Conservation (phyloP, 2,113 vertebrate genomes). For the Spea bombifrons region DNA sequence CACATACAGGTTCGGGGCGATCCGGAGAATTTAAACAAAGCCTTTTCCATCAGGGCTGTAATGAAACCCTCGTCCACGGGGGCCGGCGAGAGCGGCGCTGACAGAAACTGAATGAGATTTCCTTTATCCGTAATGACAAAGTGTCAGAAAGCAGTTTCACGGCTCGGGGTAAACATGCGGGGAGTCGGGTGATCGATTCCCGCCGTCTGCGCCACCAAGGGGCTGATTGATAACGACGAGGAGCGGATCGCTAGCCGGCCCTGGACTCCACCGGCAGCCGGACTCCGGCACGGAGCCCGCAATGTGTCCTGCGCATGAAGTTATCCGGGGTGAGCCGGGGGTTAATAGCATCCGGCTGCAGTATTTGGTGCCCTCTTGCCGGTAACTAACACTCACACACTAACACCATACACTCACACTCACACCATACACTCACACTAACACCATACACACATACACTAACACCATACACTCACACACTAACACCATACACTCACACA, state of each 20-base stretch:
- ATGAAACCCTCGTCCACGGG: not conserved
- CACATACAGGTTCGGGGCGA: not conserved
- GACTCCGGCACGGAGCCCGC: too few relatives aligned
- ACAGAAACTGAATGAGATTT: not conserved
- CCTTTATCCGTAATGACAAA: not conserved
- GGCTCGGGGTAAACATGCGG: not conserved
- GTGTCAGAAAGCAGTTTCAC: not conserved
- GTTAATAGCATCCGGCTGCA: too few relatives aligned
- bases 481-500: too few relatives aligned
- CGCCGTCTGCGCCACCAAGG: not conserved
- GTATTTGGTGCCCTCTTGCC: too few relatives aligned
- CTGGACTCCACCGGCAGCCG: too few relatives aligned
- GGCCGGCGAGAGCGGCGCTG: not conserved
- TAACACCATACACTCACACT: too few relatives aligned
- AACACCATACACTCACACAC: too few relatives aligned
- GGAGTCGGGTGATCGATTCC: not conserved
- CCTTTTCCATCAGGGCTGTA: not conserved
- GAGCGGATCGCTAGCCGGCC: conserved; percentile 2
- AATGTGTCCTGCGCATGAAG: too few relatives aligned
- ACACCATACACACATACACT: too few relatives aligned
- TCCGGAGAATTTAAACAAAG: not conserved
- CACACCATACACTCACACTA: too few relatives aligned
- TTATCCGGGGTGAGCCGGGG: too few relatives aligned
- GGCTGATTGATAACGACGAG: conserved; percentile 7
- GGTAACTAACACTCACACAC: too few relatives aligned